Conservation (phyloP, 2,888 invertebrate genomes). For the Plebejus anna region DNA sequence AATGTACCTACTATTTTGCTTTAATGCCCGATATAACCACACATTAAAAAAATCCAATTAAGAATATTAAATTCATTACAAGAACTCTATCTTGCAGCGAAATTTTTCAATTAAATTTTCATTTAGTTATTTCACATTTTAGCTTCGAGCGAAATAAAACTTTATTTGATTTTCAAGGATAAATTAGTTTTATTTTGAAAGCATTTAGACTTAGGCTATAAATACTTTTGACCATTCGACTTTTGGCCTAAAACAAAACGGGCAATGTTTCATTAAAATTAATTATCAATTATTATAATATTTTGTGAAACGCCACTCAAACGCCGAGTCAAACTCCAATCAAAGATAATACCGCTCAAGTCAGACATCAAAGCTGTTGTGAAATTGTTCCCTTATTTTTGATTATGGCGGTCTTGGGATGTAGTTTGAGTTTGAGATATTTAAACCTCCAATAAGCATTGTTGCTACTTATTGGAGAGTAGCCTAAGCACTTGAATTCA, state of each 20-base stretch:
- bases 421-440: neutral
- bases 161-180: neutral
- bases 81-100: neutral
- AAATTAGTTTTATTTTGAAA: neutral
- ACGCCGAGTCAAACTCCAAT: neutral
- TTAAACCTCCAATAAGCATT: too few species aligned
- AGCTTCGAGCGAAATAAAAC: neutral
- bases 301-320: slow-evolving; percentile 6
- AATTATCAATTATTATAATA: neutral
- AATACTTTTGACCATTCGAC: neutral
- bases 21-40: too few species aligned
- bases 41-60: too few species aligned
- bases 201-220: neutral
- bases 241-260: neutral
- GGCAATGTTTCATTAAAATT: neutral
- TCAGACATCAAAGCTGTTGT: neutral
- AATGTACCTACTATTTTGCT: too few species aligned
- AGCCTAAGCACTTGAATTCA: neutral
- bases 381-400: slow-evolving; percentile 3
- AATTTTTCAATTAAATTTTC: neutral
- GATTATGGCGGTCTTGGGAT: neutral
- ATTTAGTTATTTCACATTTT: neutral
- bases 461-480: neutral
- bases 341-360: slow-evolving; percentile 1
- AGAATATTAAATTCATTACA: too few species aligned